Evolutionary conservation across 2,797 vertebrate genomes (phyloP), one percentile per base, ranked within the genome.

Genomic region (Melopsittacus undulatus): DNA sequence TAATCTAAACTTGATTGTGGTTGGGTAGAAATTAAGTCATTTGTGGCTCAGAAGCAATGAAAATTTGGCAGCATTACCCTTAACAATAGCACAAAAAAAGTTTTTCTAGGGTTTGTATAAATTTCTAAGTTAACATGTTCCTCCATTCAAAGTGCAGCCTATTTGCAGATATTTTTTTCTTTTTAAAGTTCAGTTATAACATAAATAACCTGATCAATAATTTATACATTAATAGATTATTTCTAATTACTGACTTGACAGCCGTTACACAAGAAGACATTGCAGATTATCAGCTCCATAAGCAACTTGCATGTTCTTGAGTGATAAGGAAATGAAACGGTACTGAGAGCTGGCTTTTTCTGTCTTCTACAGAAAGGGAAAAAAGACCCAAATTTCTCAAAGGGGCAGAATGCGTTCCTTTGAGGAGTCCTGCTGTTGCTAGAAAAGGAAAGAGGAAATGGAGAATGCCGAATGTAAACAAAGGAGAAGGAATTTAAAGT

Each of bases 241-340:
- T 94, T 94, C 51, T 79, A 82, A 56, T 86, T 79, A 59, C 32
- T 36, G 18, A 57, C 49, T 89, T 89, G 46, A 67, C 51, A 83
- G 48, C 80, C 54, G 69, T 95, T 96, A 89, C 11, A n/a, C 17
- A 66, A 79, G 54, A 84, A 34, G 51, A 42, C 51, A 24, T 14
- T 51, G 49, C 21, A 79, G 67, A 67, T 91, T 94, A 95, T 94
- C 90, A 67, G 43, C 40, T 89, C 21, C 2, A 8, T 81, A 92
- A 84, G 67, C n/a, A 87, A 38, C 49, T 90, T 86, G 63, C 85
- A 36, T 96, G 92, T 59, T 89, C 46, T 45, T 84, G 63, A 74
- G 26, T 87, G 93, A 96, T 96, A 95, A 94, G 30, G 16, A 88
- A 82, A 30, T 3, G 0, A 84, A 90, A 59, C 66, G 56, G 13